Conservation (phyloP, 2,888 invertebrate genomes). For the Drosophila meridionalis region DNA sequence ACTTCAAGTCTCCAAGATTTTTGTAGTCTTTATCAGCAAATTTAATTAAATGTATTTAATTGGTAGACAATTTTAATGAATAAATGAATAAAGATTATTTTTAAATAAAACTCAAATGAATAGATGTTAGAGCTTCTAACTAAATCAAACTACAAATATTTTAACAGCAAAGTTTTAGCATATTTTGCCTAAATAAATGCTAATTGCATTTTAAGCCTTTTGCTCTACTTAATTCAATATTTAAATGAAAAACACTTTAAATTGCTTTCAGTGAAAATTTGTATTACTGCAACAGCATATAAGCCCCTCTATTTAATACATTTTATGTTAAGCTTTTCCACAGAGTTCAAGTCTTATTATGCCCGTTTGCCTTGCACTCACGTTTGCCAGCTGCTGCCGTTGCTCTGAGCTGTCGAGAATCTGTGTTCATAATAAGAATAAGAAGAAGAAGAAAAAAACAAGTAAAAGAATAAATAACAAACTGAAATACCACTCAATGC, state of each 20-base stretch:
- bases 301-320: background rate
- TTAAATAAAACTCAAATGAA: background rate
- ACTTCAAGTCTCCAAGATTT: background rate
- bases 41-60: no score
- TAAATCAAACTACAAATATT: background rate
- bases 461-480: slow-evolving; percentile 12
- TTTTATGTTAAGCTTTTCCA: slow-evolving; percentile 11
- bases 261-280: background rate
- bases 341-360: slow-evolving; percentile 21
- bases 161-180: background rate
- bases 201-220: slow-evolving; percentile 1
- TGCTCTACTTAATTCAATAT: background rate
- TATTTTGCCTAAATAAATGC: background rate
- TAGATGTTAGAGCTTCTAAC: background rate
- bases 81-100: background rate
- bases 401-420: slow-evolving; percentile 28
- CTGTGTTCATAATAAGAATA: slow-evolving; percentile 4
- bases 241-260: background rate
- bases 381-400: slow-evolving; percentile 1
- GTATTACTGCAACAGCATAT: background rate
- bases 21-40: background rate
- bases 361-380: slow-evolving; percentile 26
- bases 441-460: background rate
- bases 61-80: no score
- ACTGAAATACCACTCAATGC: slow-evolving; percentile 29